phyloP scores from a whole-genome alignment of 35 echinoderm and acorn worm species.

The Heliocidaris erythrogramma region DNA sequence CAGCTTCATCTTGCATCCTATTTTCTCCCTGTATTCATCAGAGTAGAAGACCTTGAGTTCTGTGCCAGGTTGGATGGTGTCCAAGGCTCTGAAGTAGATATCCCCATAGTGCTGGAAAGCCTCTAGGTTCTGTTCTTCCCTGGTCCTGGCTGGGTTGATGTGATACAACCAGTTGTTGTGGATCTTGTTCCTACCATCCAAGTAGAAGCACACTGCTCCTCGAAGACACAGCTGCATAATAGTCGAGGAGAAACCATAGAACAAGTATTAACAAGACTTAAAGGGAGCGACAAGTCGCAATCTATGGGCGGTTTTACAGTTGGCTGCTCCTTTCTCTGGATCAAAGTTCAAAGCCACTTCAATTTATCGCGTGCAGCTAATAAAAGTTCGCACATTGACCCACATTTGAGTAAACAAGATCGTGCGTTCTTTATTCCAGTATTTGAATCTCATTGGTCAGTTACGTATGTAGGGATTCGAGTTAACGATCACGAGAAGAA shows the following conservation, averaged over 20 bases:
- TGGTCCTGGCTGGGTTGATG: conserved; percentile 1
- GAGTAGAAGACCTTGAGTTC: conserved; percentile 61
- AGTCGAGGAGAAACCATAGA: neutral
- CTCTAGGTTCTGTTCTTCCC: conserved; percentile 57
- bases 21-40: conserved; percentile 9
- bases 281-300: too few species aligned
- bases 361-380: too few species aligned
- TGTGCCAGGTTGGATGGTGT: conserved; percentile 32
- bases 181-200: conserved; percentile 29
- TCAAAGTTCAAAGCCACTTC: too few species aligned
- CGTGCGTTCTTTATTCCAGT: too few species aligned
- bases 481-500: too few species aligned
- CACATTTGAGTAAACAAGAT: too few species aligned
- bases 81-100: conserved; percentile 48
- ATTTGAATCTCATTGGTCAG: too few species aligned
- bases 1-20: conserved; percentile 8
- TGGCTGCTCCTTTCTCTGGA: too few species aligned
- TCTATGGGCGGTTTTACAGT: too few species aligned
- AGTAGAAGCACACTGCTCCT: neutral
- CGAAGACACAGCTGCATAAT: neutral
- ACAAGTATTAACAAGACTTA: neutral
- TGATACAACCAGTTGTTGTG: conserved; percentile 55
- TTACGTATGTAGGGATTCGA: too few species aligned
- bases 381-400: too few species aligned
- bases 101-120: conserved; percentile 53